Evolutionary conservation across 92 coral and sea anemone genomes (phyloP).

Genomic region (Epizoanthus stellaris): DNA sequence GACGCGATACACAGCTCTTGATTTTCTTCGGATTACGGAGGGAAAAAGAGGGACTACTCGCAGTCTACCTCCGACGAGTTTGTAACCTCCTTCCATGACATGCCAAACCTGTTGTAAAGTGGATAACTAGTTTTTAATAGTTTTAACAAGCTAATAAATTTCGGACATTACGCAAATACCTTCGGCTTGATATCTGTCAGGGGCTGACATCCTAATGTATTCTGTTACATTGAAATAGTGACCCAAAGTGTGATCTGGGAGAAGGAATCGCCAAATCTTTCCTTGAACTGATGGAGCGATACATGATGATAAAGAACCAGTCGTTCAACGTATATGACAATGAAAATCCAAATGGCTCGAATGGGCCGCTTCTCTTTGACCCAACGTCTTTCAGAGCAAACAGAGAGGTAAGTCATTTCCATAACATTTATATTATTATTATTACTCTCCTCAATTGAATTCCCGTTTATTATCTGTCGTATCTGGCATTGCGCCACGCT

Average conservation of each 20-base stretch:
- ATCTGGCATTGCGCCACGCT: too few relatives aligned
- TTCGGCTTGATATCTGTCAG: background rate
- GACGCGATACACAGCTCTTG: too few relatives aligned
- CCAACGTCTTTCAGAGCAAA: conserved; percentile 90
- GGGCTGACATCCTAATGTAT: background rate
- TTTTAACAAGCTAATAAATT: background rate
- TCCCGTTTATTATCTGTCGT: too few relatives aligned
- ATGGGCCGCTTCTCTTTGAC: conserved; percentile 74
- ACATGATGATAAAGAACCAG: conserved; percentile 75
- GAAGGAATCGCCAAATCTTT: conserved; percentile 82
- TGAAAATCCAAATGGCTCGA: conserved; percentile 5
- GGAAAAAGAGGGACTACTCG: too few relatives aligned
- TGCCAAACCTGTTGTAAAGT: too few relatives aligned
- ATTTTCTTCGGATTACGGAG: too few relatives aligned
- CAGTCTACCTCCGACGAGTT: too few relatives aligned
- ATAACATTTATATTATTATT: background rate
- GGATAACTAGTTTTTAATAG: too few relatives aligned
- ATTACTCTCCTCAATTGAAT: too few relatives aligned
- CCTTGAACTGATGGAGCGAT: conserved; percentile 85
- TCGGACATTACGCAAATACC: background rate
- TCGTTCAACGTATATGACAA: conserved; percentile 4
- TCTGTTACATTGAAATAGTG: conserved; percentile 46
- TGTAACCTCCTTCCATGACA: too few relatives aligned
- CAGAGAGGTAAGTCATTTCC: conserved; percentile 71
- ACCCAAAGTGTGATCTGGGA: conserved; percentile 73